Conservation (phyloP, 2,888 invertebrate species). For the Baronia brevicornis region DNA sequence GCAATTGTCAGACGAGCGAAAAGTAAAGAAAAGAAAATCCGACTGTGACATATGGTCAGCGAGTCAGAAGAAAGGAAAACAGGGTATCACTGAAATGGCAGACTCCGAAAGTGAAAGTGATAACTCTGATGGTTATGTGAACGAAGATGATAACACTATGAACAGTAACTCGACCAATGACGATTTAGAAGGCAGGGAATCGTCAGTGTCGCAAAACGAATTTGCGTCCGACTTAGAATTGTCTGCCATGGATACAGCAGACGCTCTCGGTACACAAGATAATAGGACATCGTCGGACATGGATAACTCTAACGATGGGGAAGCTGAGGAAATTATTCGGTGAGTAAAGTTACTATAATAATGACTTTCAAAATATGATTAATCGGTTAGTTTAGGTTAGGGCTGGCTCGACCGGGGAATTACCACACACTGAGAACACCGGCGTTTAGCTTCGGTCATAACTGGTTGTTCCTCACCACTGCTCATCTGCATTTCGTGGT, state of each 20-base stretch:
- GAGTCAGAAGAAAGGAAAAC: constrained; percentile 77
- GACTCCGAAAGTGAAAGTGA: constrained; percentile 78
- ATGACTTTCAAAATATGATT: constrained; percentile 8
- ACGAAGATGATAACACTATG: constrained; percentile 64
- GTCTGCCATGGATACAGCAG: constrained; percentile 77
- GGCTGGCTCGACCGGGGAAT: too few species aligned
- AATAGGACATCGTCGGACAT: constrained; percentile 70
- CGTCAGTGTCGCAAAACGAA: constrained; percentile 70
- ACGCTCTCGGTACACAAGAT: constrained; percentile 67
- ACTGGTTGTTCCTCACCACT: too few species aligned
- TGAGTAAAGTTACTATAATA: constrained; percentile 23
- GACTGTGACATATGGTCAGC: constrained; percentile 76
- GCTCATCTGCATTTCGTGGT: too few species aligned
- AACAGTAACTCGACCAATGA: constrained; percentile 66
- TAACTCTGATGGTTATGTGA: constrained; percentile 56
- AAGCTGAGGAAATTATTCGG: constrained; percentile 78
- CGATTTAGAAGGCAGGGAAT: constrained; percentile 54
- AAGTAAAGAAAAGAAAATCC: constrained; percentile 78
- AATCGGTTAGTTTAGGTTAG: too few species aligned
- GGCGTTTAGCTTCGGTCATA: too few species aligned
- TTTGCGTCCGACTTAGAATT: constrained; percentile 79
- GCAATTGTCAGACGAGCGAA: constrained; percentile 51
- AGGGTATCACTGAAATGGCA: constrained; percentile 74
- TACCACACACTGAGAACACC: too few species aligned
- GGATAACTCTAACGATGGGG: constrained; percentile 77